Conservation (phyloP, 2,113 vertebrate species). For the Dasyornis broadbenti region DNA sequence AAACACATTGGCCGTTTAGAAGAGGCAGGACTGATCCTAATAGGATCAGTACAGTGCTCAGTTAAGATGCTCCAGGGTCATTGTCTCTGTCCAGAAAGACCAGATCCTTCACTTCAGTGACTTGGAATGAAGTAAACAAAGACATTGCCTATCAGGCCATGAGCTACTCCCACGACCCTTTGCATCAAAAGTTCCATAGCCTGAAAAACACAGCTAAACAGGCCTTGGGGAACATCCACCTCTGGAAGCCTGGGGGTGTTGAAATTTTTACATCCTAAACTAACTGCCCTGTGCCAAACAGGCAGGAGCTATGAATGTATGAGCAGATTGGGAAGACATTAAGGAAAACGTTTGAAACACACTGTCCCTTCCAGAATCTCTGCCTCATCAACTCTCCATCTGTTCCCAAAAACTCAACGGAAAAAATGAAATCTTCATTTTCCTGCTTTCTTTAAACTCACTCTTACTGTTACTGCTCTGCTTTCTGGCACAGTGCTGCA, state of each 20-base stretch:
- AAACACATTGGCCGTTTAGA: background rate
- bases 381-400: constrained; percentile 37
- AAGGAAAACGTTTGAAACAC: constrained; percentile 29
- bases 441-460: background rate
- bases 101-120: background rate
- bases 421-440: constrained; percentile 10
- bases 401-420: constrained; percentile 12
- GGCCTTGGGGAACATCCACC: background rate
- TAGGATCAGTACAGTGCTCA: background rate
- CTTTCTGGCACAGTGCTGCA: background rate
- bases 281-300: background rate
- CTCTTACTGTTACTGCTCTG: background rate
- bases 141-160: background rate
- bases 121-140: background rate
- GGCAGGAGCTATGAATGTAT: background rate
- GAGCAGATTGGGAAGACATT: constrained; percentile 31
- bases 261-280: background rate
- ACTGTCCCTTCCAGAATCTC: constrained; percentile 37
- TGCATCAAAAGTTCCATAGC: background rate
- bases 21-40: background rate
- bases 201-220: background rate
- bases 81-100: background rate
- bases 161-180: background rate
- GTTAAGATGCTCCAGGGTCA: background rate
- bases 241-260: background rate